Conservation (phyloP, 2,113 vertebrate genomes). For the Lipophrys pholis region DNA sequence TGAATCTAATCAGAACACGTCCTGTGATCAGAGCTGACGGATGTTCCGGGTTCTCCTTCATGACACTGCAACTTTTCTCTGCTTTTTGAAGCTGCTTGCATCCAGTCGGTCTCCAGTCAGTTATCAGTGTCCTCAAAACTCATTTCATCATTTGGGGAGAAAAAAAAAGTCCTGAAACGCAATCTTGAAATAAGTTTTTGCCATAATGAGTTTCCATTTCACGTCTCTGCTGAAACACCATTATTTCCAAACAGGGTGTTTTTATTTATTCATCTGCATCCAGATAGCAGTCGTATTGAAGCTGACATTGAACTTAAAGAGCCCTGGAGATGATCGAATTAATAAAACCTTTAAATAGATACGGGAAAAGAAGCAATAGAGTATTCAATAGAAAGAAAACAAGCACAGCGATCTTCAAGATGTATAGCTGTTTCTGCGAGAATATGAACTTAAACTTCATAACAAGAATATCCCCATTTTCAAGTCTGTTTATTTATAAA, state of each 20-base stretch:
- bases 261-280: background rate
- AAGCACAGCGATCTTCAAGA: background rate
- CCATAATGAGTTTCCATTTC: conserved; percentile 15
- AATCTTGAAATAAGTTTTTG: background rate
- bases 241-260: background rate
- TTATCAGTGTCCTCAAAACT: conserved; percentile 2
- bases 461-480: too few relatives aligned
- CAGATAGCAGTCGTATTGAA: conserved; percentile 25
- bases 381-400: background rate
- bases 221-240: background rate
- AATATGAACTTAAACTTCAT: too few relatives aligned
- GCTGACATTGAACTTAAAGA: conserved; percentile 17
- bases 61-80: too few relatives aligned
- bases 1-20: background rate
- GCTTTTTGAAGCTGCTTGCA: too few relatives aligned
- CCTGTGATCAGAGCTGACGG: too few relatives aligned
- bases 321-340: background rate
- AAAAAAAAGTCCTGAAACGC: conserved; percentile 5
- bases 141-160: background rate
- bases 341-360: conserved; percentile 24
- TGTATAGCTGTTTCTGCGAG: background rate
- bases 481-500: too few relatives aligned
- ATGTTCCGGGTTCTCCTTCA: too few relatives aligned
- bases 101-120: too few relatives aligned
- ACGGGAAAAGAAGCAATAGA: conserved; percentile 19